Evolutionary conservation across 1,140 invertebrate species (phyloP), one percentile per base, ranked within the genome.

Genomic region (Euborellia annulipes): DNA sequence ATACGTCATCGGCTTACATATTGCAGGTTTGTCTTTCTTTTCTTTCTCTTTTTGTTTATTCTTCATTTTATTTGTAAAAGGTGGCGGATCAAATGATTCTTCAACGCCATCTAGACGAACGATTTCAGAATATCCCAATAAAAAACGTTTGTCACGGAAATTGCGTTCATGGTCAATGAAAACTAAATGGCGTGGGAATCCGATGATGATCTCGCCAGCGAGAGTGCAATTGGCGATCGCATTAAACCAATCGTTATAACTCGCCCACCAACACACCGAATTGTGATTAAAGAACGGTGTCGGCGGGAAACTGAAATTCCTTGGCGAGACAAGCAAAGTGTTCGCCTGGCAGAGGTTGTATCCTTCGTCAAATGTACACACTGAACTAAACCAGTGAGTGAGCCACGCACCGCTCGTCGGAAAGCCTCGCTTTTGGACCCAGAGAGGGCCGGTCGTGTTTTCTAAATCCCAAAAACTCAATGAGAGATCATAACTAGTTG

Each of bases 401-500:
- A 66, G 48, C 66, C 64, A 69, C 16, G 49, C 48, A 2, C 62
- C 61, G 53, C 65, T 55, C 2, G 55, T 50, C 30, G 62, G 55
- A n/a, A 64, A 47, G 13, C 64, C 61, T 40, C 57, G 59, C 42
- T 62, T 63, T 0, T 52, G 20, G 14, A 19, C 40, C 32, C 41
- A 53, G 20, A 64, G 47, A 2, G 65, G 59, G 43, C 14, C 42
- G 30, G 45, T 59, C 20, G 58, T 54, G 46, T 68, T 55, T 46
- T 67, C 60, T 9, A 69, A 50, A 46, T 70, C 62, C 70, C 70
- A 72, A 50, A 68, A 53, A 56, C 70, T 69, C n/a, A 62, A 57
- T 30, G 50, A 54, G 49, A 64, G 63, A 50, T 73, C 70, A 21
- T 60, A 40, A 41, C 68, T 62, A 4, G 54, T 61, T 9, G 66